Conservation (phyloP, 1,140 invertebrate species). For the Achatina immaculata region DNA sequence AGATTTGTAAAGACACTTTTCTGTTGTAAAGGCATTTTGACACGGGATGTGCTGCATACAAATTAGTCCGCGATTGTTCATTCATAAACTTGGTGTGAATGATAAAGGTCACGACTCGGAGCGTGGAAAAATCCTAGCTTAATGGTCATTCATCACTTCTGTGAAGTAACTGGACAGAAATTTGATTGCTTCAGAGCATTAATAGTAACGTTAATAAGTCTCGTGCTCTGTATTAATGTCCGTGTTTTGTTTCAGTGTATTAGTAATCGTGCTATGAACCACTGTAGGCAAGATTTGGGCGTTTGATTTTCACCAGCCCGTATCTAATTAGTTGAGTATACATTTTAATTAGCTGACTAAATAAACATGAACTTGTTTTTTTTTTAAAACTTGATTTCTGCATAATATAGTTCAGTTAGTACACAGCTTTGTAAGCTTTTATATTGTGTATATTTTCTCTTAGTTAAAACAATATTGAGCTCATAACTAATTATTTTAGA, state of each 20-base stretch:
- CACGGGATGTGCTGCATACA: constrained; percentile 21
- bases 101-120: constrained; percentile 37
- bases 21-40: constrained; percentile 14
- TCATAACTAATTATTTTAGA: no score
- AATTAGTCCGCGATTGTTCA: constrained; percentile 42
- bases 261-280: no score
- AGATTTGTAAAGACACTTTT: neutral
- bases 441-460: no score
- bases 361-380: no score
- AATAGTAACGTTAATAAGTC: neutral
- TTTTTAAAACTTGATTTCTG: no score
- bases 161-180: neutral
- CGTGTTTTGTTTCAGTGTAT: neutral
- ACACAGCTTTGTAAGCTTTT: no score
- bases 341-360: no score
- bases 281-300: no score
- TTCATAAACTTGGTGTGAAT: constrained; percentile 42
- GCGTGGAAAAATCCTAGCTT: constrained; percentile 29
- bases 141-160: constrained; percentile 27
- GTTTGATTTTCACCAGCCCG: no score
- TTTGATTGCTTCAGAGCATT: neutral
- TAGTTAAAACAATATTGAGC: no score
- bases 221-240: neutral
- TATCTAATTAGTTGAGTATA: no score
- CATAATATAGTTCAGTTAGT: no score